phyloP scores from a whole-genome alignment of 1,140 invertebrate species.

The Sipha flava region DNA sequence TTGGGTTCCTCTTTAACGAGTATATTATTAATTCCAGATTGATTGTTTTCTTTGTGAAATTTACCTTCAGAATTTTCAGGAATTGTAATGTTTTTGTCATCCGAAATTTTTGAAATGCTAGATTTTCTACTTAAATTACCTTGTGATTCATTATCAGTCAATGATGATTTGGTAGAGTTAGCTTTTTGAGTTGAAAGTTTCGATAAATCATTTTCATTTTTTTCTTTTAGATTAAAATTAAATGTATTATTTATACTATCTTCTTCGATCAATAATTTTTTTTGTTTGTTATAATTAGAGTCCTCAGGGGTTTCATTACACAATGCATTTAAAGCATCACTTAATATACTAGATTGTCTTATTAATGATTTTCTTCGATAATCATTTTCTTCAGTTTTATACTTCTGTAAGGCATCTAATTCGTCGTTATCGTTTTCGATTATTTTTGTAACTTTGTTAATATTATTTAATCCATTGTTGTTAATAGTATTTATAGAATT shows the following conservation, averaged over 20 bases:
- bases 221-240: not conserved
- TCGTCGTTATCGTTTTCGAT: not conserved
- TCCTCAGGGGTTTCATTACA: not conserved
- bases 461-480: not conserved
- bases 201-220: not conserved
- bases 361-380: conserved; percentile 4
- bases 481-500: not conserved
- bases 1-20: not conserved
- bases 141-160: not conserved
- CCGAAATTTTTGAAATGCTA: not conserved
- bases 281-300: not conserved
- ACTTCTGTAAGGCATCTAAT: not conserved
- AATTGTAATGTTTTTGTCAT: not conserved
- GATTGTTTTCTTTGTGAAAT: not conserved
- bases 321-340: not conserved
- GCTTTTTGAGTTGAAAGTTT: not conserved
- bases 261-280: not conserved
- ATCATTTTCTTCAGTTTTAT: not conserved
- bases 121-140: not conserved
- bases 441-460: not conserved
- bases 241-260: not conserved
- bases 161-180: not conserved
- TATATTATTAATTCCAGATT: not conserved
- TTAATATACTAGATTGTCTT: conserved; percentile 3
- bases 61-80: not conserved